phyloP scores from a whole-genome alignment of 2,888 invertebrate genomes.

The Eulithis prunata region DNA sequence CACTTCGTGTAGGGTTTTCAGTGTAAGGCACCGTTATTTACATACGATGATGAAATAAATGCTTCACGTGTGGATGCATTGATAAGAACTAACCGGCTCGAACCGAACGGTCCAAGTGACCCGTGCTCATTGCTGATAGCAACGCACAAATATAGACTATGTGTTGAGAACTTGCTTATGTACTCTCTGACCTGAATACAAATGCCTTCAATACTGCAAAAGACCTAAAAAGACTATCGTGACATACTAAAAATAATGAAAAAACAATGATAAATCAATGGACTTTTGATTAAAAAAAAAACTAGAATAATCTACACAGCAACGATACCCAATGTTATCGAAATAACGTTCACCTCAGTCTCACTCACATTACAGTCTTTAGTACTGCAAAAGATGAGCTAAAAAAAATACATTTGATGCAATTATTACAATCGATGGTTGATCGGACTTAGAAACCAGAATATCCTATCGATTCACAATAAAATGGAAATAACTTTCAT shows the following conservation, averaged over 20 bases:
- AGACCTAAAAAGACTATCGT: no score
- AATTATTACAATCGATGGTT: background rate
- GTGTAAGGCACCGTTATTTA: constrained; percentile 1
- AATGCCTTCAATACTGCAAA: background rate
- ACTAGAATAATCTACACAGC: no score
- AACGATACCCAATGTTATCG: no score
- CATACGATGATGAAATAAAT: constrained; percentile 57
- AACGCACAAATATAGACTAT: constrained; percentile 24
- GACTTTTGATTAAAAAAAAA: no score
- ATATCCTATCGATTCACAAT: background rate
- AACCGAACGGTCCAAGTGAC: constrained; percentile 53
- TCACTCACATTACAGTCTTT: no score
- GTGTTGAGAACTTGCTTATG: constrained; percentile 17
- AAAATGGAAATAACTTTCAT: constrained; percentile 23
- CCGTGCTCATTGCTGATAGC: constrained; percentile 54
- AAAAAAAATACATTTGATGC: background rate
- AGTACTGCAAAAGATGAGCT: no score
- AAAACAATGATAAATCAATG: no score
- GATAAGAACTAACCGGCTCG: constrained; percentile 55
- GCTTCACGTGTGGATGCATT: constrained; percentile 42
- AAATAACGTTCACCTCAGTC: no score
- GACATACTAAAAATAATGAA: no score
- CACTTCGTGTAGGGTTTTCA: no score
- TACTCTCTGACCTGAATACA: constrained; percentile 22
- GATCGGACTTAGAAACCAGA: background rate